These are phyloP conservation scores for Acanthochromis polyacanthus DNA, from an alignment of 2,113 vertebrate species.

Conservation along the genomic window DNA sequence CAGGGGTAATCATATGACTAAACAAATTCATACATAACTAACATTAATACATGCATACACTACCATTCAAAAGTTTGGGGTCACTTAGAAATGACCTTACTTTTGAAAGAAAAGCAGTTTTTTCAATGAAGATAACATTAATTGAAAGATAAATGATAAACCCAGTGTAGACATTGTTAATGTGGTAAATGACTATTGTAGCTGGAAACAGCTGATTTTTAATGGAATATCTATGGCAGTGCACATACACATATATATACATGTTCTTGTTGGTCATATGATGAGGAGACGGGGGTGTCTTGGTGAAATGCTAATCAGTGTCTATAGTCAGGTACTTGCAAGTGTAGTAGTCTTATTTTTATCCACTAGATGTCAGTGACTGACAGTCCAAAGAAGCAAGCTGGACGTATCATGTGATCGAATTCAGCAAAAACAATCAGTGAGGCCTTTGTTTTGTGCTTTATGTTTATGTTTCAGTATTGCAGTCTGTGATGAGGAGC, in stretches of 20 bases:
- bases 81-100: too few relatives aligned
- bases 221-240: too few relatives aligned
- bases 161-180: too few relatives aligned
- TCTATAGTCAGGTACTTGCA: background rate
- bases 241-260: too few relatives aligned
- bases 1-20: background rate
- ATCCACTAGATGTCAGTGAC: slow-evolving; percentile 47
- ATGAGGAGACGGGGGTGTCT: background rate
- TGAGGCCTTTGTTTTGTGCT: background rate
- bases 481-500: background rate
- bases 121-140: too few relatives aligned
- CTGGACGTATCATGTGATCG: background rate
- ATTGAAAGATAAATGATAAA: too few relatives aligned
- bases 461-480: background rate
- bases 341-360: background rate
- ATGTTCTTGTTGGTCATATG: background rate
- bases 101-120: too few relatives aligned
- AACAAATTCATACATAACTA: too few relatives aligned
- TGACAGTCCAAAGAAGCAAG: background rate
- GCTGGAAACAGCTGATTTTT: too few relatives aligned
- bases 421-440: background rate
- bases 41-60: too few relatives aligned
- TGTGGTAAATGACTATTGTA: too few relatives aligned
- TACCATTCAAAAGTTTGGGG: too few relatives aligned
- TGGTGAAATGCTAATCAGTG: background rate